Conservation (phyloP, 2,888 invertebrate genomes). For the Augochlorella aurata region DNA sequence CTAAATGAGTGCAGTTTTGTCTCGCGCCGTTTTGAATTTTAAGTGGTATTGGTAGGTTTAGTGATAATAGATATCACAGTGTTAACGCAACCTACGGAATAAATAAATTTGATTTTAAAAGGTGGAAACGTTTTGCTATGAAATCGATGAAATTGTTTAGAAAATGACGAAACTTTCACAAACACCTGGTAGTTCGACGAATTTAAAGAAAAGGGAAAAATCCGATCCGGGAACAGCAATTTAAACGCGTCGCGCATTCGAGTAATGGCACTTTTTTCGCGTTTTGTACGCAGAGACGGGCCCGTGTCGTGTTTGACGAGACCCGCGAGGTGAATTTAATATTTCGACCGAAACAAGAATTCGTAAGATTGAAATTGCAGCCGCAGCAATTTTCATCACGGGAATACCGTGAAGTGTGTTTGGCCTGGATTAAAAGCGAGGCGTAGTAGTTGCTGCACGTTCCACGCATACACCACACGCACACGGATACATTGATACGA, state of each 20-base stretch:
- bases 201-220: background rate
- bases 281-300: background rate
- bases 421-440: constrained; percentile 57
- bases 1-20: too few species aligned
- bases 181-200: background rate
- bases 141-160: background rate
- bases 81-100: background rate
- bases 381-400: constrained; percentile 54
- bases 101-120: background rate
- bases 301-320: constrained; percentile 31
- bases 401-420: constrained; percentile 51
- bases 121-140: background rate
- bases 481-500: background rate
- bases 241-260: background rate
- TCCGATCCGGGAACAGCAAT: constrained; percentile 1
- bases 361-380: constrained; percentile 57
- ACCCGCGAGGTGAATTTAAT: constrained; percentile 49
- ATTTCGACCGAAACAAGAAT: constrained; percentile 29
- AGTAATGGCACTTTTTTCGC: background rate
- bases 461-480: background rate
- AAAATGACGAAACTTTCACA: background rate
- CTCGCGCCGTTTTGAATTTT: too few species aligned
- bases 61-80: too few species aligned
- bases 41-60: too few species aligned
- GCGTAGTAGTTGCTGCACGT: constrained; percentile 15